phyloP scores from a whole-genome alignment of 2,888 invertebrate genomes.

The Acanthacorydalis orientalis region DNA sequence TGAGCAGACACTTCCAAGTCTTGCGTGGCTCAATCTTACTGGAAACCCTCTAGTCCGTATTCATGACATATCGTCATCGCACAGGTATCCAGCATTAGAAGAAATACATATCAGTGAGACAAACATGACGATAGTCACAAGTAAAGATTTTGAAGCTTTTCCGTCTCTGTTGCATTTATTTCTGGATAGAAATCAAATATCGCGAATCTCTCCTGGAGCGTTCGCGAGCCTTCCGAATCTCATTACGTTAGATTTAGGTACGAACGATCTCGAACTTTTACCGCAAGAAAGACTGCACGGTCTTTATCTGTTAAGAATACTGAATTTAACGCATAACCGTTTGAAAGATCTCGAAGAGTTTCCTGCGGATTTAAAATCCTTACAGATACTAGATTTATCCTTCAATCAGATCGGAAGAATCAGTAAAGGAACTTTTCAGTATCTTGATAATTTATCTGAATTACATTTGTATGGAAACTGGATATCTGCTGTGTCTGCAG shows the following conservation, averaged over 20 bases:
- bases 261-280: conserved; percentile 66
- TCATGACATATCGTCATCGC: conserved; percentile 50
- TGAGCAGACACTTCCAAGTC: conserved; percentile 50
- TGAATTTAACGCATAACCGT: conserved; percentile 73
- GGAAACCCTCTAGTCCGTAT: conserved; percentile 64
- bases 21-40: conserved; percentile 66
- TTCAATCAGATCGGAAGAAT: conserved; percentile 67
- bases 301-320: conserved; percentile 47
- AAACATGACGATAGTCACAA: conserved; percentile 66
- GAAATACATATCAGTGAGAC: conserved; percentile 65
- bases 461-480: conserved; percentile 68
- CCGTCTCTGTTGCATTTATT: conserved; percentile 60
- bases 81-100: conserved; percentile 60
- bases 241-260: conserved; percentile 60
- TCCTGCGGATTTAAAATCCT: conserved; percentile 54
- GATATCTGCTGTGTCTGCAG: conserved; percentile 59
- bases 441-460: conserved; percentile 59
- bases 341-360: conserved; percentile 70
- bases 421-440: conserved; percentile 56
- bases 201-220: conserved; percentile 68
- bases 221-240: conserved; percentile 62
- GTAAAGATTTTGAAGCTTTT: conserved; percentile 72
- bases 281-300: conserved; percentile 74
- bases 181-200: conserved; percentile 55
- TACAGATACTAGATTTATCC: conserved; percentile 67